A percentile compares a stretch with the other conserved stretches of the same genome.
Conservation (phyloP, 2,888 invertebrate genomes). For the Gryllus longicercus region DNA sequence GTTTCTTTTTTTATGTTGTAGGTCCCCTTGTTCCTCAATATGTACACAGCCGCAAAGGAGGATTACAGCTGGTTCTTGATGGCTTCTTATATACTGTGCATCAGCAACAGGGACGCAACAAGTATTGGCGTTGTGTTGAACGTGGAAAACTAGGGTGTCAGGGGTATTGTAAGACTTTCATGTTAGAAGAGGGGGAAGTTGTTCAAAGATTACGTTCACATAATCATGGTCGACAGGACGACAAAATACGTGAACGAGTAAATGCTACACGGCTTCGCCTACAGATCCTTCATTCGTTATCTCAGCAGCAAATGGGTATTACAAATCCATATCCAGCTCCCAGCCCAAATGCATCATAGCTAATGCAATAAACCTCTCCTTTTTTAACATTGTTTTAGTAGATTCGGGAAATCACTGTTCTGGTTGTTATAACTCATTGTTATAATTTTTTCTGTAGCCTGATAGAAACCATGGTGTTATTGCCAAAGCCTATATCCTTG, state of each 20-base stretch:
- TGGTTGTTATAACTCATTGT: too few species aligned
- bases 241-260: not conserved
- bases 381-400: too few species aligned
- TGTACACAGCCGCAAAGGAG: conserved; percentile 2
- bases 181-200: not conserved
- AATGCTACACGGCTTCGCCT: not conserved
- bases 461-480: too few species aligned
- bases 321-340: not conserved
- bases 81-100: conserved; percentile 17
- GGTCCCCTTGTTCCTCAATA: conserved; percentile 4
- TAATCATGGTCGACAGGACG: conserved; percentile 17
- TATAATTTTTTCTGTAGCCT: too few species aligned
- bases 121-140: conserved; percentile 6
- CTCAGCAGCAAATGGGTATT: not conserved
- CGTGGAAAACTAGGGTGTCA: conserved; percentile 17
- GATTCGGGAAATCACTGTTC: too few species aligned
- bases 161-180: conserved; percentile 17
- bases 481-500: too few species aligned
- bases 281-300: not conserved
- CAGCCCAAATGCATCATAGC: too few species aligned
- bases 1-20: not conserved
- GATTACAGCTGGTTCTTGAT: conserved; percentile 10
- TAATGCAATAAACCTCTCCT: too few species aligned
- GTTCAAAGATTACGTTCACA: not conserved
- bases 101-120: conserved; percentile 17